Base-by-base conservation (phyloP, 2,888 invertebrate species). In the Perdita meconis region DNA sequence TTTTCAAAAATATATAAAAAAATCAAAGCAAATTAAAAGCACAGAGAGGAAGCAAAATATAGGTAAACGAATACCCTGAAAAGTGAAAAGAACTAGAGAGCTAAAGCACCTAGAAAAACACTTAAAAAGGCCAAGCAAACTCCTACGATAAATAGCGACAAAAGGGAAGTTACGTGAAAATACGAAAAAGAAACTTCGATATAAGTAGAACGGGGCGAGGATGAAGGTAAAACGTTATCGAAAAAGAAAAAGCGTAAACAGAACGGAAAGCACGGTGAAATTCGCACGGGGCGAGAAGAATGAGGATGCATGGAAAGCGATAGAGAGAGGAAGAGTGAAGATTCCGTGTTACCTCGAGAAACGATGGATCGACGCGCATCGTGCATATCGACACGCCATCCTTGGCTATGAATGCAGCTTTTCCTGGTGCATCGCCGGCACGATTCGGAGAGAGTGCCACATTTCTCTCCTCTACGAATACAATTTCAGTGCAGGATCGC, bases 321-420 rank as follows among this genome's bases (percentile, higher is more conserved):
- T 30, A 64, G 40, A 56, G 40, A 40, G 34, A 40, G 34, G 34
- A 36, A 30, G 19, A 66, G 42, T 22, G 8, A 10, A n/a, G 55
- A 24, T 67, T 63, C 22, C 63, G 47, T 42, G 42, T 55, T 56
- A 47, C 34, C 26, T 40, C 2, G 26, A 55, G 22, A 61, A 64
- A 66, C 66, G 59, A 70, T 68, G 61, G 51, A 76, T 76, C 60
- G 51, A 56, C 66, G 40, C 66, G 40, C 44, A 67, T 51, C 50
- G 19, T 64, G 30, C 47, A 55, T 68, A 80, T 65, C 57, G 57
- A 44, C 67, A 59, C 61, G 70, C 57, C 56, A 76, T 69, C 66
- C 16, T 51, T 47, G 47, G 26, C 50, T 60, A 60, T 65, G 74
- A 74, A 74, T 66, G 64, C 71, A 55, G 55, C 64, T 76, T 74